These are phyloP conservation scores for Caerostris darwini DNA, from an alignment of 1,140 invertebrate species.

Conservation along the genomic window DNA sequence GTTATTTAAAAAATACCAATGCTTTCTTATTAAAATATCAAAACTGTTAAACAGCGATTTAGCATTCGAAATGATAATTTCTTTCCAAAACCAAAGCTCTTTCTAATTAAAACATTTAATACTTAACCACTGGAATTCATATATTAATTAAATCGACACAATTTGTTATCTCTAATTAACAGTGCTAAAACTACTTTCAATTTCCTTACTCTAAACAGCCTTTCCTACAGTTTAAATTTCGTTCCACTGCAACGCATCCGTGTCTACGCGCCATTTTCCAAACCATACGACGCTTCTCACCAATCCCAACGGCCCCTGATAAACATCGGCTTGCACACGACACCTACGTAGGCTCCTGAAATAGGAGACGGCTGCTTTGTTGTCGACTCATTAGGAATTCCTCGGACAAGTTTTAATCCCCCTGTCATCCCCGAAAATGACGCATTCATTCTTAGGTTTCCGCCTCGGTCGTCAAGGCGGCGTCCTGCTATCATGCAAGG, in stretches of 20 bases:
- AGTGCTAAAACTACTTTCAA: background rate
- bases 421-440: slow-evolving; percentile 16
- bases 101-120: too few relatives aligned
- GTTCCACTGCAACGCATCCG: background rate
- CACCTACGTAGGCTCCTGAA: background rate
- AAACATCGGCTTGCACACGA: background rate
- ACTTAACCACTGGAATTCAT: too few relatives aligned
- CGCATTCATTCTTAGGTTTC: slow-evolving; percentile 9
- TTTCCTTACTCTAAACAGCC: background rate
- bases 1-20: too few relatives aligned
- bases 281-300: background rate
- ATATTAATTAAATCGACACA: background rate
- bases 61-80: too few relatives aligned
- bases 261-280: background rate
- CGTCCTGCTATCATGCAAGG: background rate
- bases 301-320: background rate
- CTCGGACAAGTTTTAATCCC: slow-evolving; percentile 3
- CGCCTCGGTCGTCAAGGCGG: background rate
- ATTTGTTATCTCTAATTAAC: background rate
- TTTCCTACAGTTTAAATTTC: background rate
- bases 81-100: too few relatives aligned
- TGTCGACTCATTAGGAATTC: slow-evolving; percentile 5
- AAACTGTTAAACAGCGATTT: too few relatives aligned
- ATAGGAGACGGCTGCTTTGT: background rate
- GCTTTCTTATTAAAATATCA: too few relatives aligned